Base-by-base conservation (phyloP, 2,888 invertebrate species). In the Lymantria monacha region DNA sequence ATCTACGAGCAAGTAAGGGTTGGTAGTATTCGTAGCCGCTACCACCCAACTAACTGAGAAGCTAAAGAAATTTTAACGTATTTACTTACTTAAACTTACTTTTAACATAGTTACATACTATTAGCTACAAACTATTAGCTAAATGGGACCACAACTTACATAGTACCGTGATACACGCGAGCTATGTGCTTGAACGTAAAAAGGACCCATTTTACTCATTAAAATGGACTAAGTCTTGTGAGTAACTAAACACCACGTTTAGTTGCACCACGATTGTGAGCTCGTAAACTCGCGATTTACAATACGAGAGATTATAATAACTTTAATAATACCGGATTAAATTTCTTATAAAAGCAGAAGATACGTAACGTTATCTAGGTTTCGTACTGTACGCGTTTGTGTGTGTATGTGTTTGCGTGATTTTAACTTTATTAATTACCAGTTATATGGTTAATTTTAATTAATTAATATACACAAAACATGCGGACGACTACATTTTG, bases 111-210 rank as follows among this genome's bases (percentile, higher is more conserved):
- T 38, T n/a, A n/a, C 13, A 15, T 7, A 37, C 30, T 46, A 9
- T 33, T 10, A 46, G 46, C 33, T 11, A 30, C 44, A 46, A 30
- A 46, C 33, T 8, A 30, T 49, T 41, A 8, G 46, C 11, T 31
- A 22, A 40, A 3, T 49, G 41, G 8, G 46, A 12, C n/a, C 41
- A 10, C 13, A 11, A 9, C 46, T 41, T 49, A 36, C 14, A 31
- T 49, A 47, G 48, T 75, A 60, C 65, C 78, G 77, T 79, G 78
- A 67, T 53, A 61, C 85, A 83, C 83, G 85, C 84, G 62, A 81
- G 30, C 60, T 48, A 42, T 57, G 55, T 59, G 12, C 14, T 42
- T n/a, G 30, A 30, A 60, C 54, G 58, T 59, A 53, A 51, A 31
- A 61, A 55, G 46, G 53, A 51, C 60, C 51, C 9, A 14, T 51